Conservation (phyloP, 2,113 vertebrate genomes). For the Casuarius casuarius region DNA sequence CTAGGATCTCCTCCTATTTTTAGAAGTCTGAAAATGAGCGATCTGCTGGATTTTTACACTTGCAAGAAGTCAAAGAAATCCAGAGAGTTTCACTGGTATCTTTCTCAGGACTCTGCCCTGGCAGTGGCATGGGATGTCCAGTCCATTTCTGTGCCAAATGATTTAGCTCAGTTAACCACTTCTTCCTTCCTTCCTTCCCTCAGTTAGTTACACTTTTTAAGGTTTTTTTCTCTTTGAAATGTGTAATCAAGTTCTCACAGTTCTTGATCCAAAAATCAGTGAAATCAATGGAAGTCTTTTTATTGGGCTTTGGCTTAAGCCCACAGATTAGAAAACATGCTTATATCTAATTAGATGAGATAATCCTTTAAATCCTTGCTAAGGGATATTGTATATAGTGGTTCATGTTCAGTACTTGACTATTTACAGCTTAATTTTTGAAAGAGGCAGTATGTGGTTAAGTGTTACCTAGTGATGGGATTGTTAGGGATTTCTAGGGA, state of each 20-base stretch:
- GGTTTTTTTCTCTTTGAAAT: not conserved
- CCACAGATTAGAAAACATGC: conserved; percentile 49
- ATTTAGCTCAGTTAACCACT: not conserved
- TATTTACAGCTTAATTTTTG: conserved; percentile 46
- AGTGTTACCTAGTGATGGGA: not conserved
- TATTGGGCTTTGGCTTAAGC: conserved; percentile 45
- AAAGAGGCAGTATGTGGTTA: not conserved
- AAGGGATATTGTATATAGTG: not conserved
- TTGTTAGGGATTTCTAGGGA: not conserved
- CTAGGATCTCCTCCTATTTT: not conserved
- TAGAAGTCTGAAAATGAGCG: not conserved
- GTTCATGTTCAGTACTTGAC: conserved; percentile 9
- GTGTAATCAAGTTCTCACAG: not conserved
- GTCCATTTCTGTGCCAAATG: not conserved
- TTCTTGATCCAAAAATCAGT: not conserved
- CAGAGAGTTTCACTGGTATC: not conserved
- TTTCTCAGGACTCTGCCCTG: not conserved
- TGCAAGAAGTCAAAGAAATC: not conserved
- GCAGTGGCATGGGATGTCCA: not conserved
- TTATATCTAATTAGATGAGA: conserved; percentile 65
- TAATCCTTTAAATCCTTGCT: conserved; percentile 66
- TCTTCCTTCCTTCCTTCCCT: not conserved
- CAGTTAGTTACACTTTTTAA: not conserved
- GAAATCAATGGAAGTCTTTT: conserved; percentile 53
- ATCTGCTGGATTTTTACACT: not conserved